Conservation (phyloP, 2,888 invertebrate species). For the Pocota personata region DNA sequence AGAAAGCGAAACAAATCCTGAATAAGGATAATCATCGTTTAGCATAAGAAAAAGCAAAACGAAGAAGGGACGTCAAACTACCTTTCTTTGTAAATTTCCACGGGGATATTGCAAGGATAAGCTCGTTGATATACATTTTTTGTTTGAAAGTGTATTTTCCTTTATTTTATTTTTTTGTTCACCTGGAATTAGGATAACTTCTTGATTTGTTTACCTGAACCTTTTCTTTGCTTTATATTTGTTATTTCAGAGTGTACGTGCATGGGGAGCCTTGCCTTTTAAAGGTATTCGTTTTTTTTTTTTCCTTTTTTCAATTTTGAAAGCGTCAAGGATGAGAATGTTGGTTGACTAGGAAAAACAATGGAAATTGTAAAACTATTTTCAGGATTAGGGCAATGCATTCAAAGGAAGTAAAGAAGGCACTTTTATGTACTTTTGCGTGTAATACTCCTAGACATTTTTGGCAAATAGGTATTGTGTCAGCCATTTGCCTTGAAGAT, state of each 20-base stretch:
- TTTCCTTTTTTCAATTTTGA: not conserved
- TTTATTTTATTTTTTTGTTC: not conserved
- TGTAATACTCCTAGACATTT: too few relatives aligned
- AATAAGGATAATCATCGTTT: constrained; percentile 54
- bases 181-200: constrained; percentile 30
- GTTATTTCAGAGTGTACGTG: not conserved
- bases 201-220: constrained; percentile 42
- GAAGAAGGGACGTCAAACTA: not conserved
- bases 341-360: too few relatives aligned
- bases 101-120: constrained; percentile 25
- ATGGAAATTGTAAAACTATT: too few relatives aligned
- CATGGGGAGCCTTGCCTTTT: not conserved
- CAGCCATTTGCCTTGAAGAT: too few relatives aligned
- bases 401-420: too few relatives aligned
- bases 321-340: too few relatives aligned
- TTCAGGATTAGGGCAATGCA: too few relatives aligned
- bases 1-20: constrained; percentile 31
- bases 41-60: constrained; percentile 4
- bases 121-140: not conserved
- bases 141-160: not conserved
- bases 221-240: constrained; percentile 11
- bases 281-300: not conserved
- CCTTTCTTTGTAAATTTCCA: constrained; percentile 28
- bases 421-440: too few relatives aligned
- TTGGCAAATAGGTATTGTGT: too few relatives aligned